Evolutionary conservation across 2,797 vertebrate species (phyloP).

Genomic region (Cyclopterus lumpus): DNA sequence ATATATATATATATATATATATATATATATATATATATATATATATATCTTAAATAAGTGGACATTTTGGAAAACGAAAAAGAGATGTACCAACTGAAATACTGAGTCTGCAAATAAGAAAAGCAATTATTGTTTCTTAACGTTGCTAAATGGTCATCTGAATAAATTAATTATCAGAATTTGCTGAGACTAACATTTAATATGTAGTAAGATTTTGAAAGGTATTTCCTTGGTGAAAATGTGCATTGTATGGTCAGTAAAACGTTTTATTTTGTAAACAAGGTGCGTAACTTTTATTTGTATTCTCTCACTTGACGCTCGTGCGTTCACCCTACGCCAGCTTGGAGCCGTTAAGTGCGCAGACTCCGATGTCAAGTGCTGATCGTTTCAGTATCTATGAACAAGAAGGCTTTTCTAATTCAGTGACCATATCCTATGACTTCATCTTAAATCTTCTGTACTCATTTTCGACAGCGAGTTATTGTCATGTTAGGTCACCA

Average conservation of each 20-base stretch:
- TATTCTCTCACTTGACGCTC: constrained; percentile 10
- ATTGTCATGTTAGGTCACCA: constrained; percentile 14
- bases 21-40: too few relatives aligned
- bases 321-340: constrained; percentile 34
- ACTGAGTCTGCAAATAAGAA: background rate
- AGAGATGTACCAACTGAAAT: background rate
- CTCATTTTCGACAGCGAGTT: background rate
- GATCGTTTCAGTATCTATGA: constrained; percentile 16
- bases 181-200: background rate
- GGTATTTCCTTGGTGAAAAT: background rate
- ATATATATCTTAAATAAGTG: background rate
- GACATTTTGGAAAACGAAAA: background rate
- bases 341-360: constrained; percentile 39
- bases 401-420: background rate
- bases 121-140: background rate
- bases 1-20: too few relatives aligned
- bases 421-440: background rate
- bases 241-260: background rate
- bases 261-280: constrained; percentile 57
- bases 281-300: background rate
- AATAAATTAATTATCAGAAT: background rate
- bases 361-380: constrained; percentile 40
- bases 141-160: too few relatives aligned
- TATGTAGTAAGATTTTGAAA: too few relatives aligned
- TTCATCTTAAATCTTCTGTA: background rate